Conservation (phyloP, 2,113 vertebrate genomes). For the Oenanthe melanoleuca region DNA sequence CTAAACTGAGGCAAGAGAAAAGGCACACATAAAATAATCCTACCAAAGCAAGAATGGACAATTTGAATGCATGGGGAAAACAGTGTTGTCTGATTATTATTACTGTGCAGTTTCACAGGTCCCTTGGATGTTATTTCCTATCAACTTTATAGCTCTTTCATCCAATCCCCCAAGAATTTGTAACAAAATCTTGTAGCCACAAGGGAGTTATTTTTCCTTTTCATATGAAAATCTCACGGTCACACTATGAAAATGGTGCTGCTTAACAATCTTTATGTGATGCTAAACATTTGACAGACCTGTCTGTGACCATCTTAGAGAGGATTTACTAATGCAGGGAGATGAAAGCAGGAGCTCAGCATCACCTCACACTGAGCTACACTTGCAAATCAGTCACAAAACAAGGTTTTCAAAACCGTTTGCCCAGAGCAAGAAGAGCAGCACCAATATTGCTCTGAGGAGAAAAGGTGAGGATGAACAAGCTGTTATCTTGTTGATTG, state of each 20-base stretch:
- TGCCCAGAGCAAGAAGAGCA: neutral
- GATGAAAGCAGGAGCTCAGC: neutral
- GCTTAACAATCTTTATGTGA: neutral
- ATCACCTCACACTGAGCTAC: neutral
- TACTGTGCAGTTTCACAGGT: neutral
- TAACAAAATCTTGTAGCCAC: neutral
- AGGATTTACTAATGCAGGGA: neutral
- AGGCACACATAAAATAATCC: neutral
- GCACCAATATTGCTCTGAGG: neutral
- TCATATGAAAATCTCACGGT: neutral
- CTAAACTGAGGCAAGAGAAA: neutral
- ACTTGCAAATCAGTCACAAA: neutral
- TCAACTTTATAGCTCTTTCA: neutral
- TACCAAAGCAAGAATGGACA: neutral
- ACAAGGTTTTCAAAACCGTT: neutral
- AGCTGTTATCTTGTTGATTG: neutral
- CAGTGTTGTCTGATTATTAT: neutral
- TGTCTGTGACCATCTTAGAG: neutral
- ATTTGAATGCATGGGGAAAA: neutral
- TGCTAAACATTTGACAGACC: neutral
- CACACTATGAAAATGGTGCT: neutral
- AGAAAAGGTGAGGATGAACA: neutral
- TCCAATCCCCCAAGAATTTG: neutral
- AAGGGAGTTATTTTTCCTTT: neutral
- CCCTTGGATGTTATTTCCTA: slow-evolving; percentile 1